phyloP scores from a whole-genome alignment of 2,113 vertebrate genomes.

The Sapajus apella region DNA sequence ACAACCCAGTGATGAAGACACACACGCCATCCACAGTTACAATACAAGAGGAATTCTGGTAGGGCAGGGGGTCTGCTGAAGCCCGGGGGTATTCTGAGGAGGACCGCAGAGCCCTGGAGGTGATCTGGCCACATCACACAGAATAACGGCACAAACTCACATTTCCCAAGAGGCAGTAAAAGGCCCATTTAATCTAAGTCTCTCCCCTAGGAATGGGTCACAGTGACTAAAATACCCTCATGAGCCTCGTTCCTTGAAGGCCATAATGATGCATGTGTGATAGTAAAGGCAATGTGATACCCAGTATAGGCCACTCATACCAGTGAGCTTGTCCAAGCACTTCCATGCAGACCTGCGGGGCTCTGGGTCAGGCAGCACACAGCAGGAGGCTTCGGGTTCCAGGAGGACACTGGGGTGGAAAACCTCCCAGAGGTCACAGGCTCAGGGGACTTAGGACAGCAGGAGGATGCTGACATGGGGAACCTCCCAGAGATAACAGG shows the following conservation, averaged over 20 bases:
- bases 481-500: too few species aligned
- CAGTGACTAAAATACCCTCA: too few species aligned
- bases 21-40: rapidly evolving
- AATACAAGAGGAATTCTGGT: not conserved
- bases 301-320: rapidly evolving
- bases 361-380: too few species aligned
- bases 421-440: too few species aligned
- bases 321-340: not conserved
- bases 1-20: rapidly evolving
- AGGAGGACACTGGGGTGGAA: too few species aligned
- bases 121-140: rapidly evolving
- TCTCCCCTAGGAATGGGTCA: not conserved
- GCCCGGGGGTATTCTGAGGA: not conserved
- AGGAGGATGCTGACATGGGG: too few species aligned
- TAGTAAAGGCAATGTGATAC: rapidly evolving
- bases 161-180: not conserved
- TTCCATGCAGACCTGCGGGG: rapidly evolving
- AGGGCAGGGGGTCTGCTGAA: not conserved
- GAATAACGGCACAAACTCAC: rapidly evolving
- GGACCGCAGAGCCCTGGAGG: rapidly evolving
- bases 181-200: not conserved
- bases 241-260: not conserved
- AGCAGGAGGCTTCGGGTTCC: too few species aligned
- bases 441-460: too few species aligned
- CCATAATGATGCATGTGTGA: not conserved